A percentile compares a stretch with the other conserved stretches of the same genome.
Conservation (phyloP, 30 jellyfish, hydroid and myxozoan species). For the Turritopsis dohrnii region DNA sequence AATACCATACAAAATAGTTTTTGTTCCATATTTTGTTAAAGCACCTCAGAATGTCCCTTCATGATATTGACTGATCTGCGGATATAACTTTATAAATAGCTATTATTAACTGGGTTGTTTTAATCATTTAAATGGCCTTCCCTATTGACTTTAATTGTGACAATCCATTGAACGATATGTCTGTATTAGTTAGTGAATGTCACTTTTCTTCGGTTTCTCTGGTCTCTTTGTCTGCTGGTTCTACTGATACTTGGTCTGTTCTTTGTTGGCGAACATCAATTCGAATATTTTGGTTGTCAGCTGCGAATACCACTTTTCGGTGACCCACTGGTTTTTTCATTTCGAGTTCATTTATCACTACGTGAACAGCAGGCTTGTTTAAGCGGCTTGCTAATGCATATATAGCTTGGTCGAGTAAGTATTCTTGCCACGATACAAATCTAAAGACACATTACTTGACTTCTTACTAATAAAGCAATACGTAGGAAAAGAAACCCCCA, state of each 20-base stretch:
- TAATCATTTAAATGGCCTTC: too few species aligned
- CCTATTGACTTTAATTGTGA: too few species aligned
- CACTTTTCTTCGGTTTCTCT: neutral
- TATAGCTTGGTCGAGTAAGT: slow-evolving; percentile 8
- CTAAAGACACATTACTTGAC: too few species aligned
- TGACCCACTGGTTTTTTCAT: slow-evolving; percentile 14
- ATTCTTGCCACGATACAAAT: slow-evolving; percentile 17
- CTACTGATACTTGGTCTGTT: neutral
- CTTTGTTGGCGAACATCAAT: neutral
- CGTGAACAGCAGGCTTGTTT: slow-evolving; percentile 5
- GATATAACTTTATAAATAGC: too few species aligned
- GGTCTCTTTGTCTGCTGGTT: neutral
- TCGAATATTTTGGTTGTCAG: slow-evolving; percentile 2
- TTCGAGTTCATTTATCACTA: slow-evolving; percentile 14
- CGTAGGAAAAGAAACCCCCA: neutral
- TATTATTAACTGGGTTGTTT: too few species aligned
- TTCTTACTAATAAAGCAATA: neutral
- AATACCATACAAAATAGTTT: too few species aligned
- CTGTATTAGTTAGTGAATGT: neutral
- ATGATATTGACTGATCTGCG: too few species aligned
- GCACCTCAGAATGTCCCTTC: too few species aligned
- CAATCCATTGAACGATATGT: too few species aligned
- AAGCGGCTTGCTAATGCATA: neutral
- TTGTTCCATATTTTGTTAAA: too few species aligned
- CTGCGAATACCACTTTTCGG: slow-evolving; percentile 14